Conservation (phyloP, 2,797 vertebrate genomes). For the Erpetoichthys calabaricus region DNA sequence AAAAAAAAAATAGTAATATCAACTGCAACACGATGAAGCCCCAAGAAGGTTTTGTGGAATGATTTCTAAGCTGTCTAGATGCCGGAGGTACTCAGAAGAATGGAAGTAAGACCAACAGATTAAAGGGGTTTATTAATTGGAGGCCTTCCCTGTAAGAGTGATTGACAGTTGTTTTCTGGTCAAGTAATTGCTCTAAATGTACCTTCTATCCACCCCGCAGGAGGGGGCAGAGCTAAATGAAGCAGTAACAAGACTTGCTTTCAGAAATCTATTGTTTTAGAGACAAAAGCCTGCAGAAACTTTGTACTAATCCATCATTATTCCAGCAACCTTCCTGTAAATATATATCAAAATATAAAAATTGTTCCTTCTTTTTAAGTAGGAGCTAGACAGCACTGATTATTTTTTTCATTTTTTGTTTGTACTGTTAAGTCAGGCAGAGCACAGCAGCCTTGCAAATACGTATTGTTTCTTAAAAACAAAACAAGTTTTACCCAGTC, state of each 20-base stretch:
- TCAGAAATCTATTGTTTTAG: constrained; percentile 38
- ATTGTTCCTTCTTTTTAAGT: no score
- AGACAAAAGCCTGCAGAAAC: constrained; percentile 40
- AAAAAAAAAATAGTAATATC: constrained; percentile 18
- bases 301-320: constrained; percentile 29
- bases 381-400: no score
- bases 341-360: no score
- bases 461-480: constrained; percentile 37
- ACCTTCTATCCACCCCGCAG: constrained; percentile 39
- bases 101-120: constrained; percentile 65
- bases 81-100: constrained; percentile 49
- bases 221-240: constrained; percentile 41
- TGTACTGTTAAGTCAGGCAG: neutral
- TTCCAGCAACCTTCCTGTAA: no score
- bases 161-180: constrained; percentile 70
- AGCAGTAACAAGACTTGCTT: constrained; percentile 36
- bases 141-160: constrained; percentile 80
- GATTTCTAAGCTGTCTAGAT: constrained; percentile 43
- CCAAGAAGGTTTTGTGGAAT: constrained; percentile 39
- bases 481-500: constrained; percentile 30
- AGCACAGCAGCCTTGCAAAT: constrained; percentile 1
- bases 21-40: constrained; percentile 19
- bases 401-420: no score
- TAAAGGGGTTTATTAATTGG: constrained; percentile 74
- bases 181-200: constrained; percentile 72